Base-by-base conservation (phyloP, 2,888 invertebrate genomes). In the Drosophila setosimentum region DNA sequence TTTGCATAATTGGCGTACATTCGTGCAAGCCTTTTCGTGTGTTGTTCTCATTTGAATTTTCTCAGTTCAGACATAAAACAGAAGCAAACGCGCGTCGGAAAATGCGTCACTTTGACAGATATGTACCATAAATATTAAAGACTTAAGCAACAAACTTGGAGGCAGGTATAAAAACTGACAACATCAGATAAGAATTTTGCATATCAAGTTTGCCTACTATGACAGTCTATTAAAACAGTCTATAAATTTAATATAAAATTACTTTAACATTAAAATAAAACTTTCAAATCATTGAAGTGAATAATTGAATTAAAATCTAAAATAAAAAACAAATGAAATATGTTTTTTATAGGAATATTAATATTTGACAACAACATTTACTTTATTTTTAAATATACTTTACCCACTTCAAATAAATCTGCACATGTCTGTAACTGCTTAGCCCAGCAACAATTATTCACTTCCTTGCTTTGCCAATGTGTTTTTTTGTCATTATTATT, bases 1-100 rank as follows among this genome's bases (percentile, higher is more conserved):
- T 84, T 89, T 89, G 77, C 84, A 89, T 84, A 89, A 89, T 84
- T 84, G 84, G 87, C 73, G 54, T 42, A 72, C 51, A 82, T 49
- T 82, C 76, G 68, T 71, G 57, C 79, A 16, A 50, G n/a, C 48
- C 70, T 76, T 73, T 70, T 64, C 67, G 78, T 76, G 78, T 81
- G 81, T n/a, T 54, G 57, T 84, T 87, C 89, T 89, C 70, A 86
- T 80, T 86, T 73, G 78, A 88, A 76, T 78, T 70, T 74, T 75
- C 37, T 66, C 33, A 67, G 68, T 30, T 74, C 50, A 65, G 57
- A 35, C 62, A 60, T n/a, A 29, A 21, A 82, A 80, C 83, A 83
- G 88, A 77, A 83, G 83, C 88, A 71, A 42, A 68, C 72, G 72
- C 72, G 67, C 76, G 80, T 78, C 63, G 51, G 29, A 42, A 66